Evolutionary conservation across 2,888 invertebrate species (phyloP), one percentile per base, ranked within the genome.

Genomic region (Ceraclea dissimilis): DNA sequence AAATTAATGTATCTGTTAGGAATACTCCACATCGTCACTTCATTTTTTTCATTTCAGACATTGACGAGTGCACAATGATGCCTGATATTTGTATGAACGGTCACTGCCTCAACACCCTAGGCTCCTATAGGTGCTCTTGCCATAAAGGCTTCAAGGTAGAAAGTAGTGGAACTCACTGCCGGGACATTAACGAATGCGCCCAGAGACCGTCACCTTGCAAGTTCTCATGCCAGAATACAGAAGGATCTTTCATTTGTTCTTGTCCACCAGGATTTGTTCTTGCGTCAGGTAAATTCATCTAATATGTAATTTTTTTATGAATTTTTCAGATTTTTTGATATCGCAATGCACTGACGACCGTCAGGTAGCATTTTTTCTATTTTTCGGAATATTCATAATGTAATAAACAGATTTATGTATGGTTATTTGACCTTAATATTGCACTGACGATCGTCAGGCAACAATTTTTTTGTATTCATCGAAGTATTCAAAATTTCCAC

Each of bases 1-100:
- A n/a, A n/a, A n/a, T n/a, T n/a, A n/a, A n/a, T n/a, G n/a, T n/a
- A n/a, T n/a, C n/a, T n/a, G n/a, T n/a, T n/a, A n/a, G n/a, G n/a
- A n/a, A n/a, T n/a, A n/a, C n/a, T n/a, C n/a, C n/a, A n/a, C n/a
- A n/a, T n/a, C n/a, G n/a, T n/a, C n/a, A n/a, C n/a, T n/a, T n/a
- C n/a, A n/a, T n/a, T n/a, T n/a, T n/a, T n/a, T n/a, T n/a, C n/a
- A 31, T 59, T 57, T 13, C 46, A 76, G 92, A 93, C 68, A 87
- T 92, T 62, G 88, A 93, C 67, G 93, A 93, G 70, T 93, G 93
- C 66, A 80, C 81, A 50, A 88, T 88, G 43, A 84, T 90, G 69
- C 86, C 88, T 0, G 86, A 83, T 52, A 75, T 92, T 0, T 92
- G 93, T 66, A 80, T 80, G 65, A 88, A 90, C 57, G 92, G 93